These are phyloP conservation scores for Phrynosoma blainvillii DNA, from an alignment of 2,113 vertebrate species.

Conservation along the genomic window DNA sequence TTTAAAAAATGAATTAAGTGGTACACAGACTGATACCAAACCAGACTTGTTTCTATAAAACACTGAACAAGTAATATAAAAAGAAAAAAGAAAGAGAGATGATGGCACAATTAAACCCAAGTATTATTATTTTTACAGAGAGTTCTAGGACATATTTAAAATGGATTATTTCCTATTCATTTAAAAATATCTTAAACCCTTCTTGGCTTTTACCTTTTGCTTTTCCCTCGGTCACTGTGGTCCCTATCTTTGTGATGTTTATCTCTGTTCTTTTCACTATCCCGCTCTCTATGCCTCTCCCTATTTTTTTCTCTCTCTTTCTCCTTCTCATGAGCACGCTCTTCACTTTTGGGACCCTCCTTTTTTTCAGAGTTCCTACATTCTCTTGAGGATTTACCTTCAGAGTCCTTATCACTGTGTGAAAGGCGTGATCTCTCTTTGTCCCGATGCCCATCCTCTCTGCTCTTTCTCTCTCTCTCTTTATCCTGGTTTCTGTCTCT, in stretches of 20 bases:
- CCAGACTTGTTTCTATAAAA: constrained; percentile 74
- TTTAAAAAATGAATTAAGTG: constrained; percentile 70
- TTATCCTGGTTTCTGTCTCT: constrained; percentile 81
- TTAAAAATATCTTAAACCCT: constrained; percentile 46
- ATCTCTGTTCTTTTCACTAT: constrained; percentile 82
- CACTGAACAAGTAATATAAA: constrained; percentile 71
- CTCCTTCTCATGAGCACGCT: constrained; percentile 81
- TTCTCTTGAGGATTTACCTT: constrained; percentile 76
- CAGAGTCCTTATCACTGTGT: constrained; percentile 74
- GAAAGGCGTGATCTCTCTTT: constrained; percentile 77
- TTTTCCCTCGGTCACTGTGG: constrained; percentile 85
- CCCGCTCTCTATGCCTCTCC: constrained; percentile 74
- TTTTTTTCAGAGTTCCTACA: constrained; percentile 80
- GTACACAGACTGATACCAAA: constrained; percentile 66
- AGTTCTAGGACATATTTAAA: constrained; percentile 61
- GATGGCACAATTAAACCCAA: constrained; percentile 78
- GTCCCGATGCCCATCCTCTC: constrained; percentile 81
- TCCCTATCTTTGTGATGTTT: constrained; percentile 85
- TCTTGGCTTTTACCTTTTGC: constrained; percentile 76
- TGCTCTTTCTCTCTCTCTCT: constrained; percentile 79
- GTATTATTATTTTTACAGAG: constrained; percentile 51
- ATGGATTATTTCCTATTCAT: constrained; percentile 62
- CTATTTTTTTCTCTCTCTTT: constrained; percentile 80
- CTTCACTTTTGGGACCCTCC: constrained; percentile 86
- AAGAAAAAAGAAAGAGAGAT: constrained; percentile 64